Base-by-base conservation (phyloP, 1,140 invertebrate species). In the Drosophila ananassae region DNA sequence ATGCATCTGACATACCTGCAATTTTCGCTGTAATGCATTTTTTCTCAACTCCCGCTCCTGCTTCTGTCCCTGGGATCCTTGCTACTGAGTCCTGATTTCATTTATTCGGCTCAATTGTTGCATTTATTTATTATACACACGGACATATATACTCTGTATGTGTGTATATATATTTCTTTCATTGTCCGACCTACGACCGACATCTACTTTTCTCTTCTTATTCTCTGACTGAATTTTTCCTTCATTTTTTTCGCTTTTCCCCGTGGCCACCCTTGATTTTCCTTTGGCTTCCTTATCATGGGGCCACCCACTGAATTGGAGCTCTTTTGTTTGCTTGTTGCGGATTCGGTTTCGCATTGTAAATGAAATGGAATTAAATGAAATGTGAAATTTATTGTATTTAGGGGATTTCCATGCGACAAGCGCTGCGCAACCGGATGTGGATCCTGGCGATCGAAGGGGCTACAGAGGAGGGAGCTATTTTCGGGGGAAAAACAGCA, bases 301-400 rank as follows among this genome's bases (percentile, higher is more conserved):
- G 62, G n/a, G 34, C 34, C 59, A 64, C 68, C 79, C 75, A 78
- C 77, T 79, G 60, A 63, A 82, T 67, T 75, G 68, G 48, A 56
- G 69, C 60, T 64, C 55, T 58, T 66, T 85, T 85, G 73, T 81
- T 81, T 71, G 60, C 48, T 73, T 80, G 60, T 56, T 64, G 72
- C 51, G 63, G 66, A 69, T 69, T 68, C 66, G 66, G 63, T 75
- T 81, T 85, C 82, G 74, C 78, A 82, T 85, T 87, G 82, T 87
- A 87, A 87, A 85, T 85, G 82, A 87, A 85, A 85, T 85, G 82
- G 82, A 87, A 87, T 85, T 85, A 85, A 85, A 85, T 85, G 78
- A 85, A 85, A 85, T 85, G 82, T 87, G 76, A 81, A 85, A 85
- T 85, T 85, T 85, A 85, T 85, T 85, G 82, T 82, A 87, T 85